phyloP scores from a whole-genome alignment of 2,888 invertebrate species.

The Drosophila neutralis region DNA sequence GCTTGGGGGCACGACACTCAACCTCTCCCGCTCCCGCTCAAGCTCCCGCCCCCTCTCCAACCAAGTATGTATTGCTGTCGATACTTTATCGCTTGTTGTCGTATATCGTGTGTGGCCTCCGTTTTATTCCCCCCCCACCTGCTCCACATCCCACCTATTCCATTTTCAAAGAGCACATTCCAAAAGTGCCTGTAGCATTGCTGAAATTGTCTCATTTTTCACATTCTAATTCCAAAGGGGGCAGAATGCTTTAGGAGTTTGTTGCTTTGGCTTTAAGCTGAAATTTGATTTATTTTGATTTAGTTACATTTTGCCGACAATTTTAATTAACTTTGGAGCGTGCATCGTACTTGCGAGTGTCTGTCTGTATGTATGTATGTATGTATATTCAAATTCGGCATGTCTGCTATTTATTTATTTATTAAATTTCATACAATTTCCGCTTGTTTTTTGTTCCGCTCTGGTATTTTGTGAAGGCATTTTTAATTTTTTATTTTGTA shows the following conservation, averaged over 20 bases:
- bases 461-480: slow-evolving; percentile 60
- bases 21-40: neutral
- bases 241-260: slow-evolving; percentile 1
- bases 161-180: slow-evolving; percentile 9
- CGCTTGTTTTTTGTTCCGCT: slow-evolving; percentile 29
- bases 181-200: slow-evolving; percentile 19
- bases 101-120: neutral
- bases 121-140: neutral
- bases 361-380: slow-evolving; percentile 7
- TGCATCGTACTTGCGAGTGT: slow-evolving; percentile 7
- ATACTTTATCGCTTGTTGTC: slow-evolving; percentile 15
- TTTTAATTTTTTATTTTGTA: slow-evolving; percentile 61
- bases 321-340: slow-evolving; percentile 51
- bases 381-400: slow-evolving; percentile 33
- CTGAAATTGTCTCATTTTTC: slow-evolving; percentile 31
- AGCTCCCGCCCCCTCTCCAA: neutral
- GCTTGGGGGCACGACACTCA: neutral
- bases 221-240: slow-evolving; percentile 5
- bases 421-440: slow-evolving; percentile 56
- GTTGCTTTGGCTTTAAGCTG: neutral
- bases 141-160: neutral
- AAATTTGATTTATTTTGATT: slow-evolving; percentile 56
- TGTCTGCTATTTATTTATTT: slow-evolving; percentile 60
- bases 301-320: slow-evolving; percentile 31
- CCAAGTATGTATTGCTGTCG: slow-evolving; percentile 5